A percentile compares a stretch with the other conserved stretches of the same genome.
phyloP scores from a whole-genome alignment of 2,797 vertebrate species.

The Erithacus rubecula region DNA sequence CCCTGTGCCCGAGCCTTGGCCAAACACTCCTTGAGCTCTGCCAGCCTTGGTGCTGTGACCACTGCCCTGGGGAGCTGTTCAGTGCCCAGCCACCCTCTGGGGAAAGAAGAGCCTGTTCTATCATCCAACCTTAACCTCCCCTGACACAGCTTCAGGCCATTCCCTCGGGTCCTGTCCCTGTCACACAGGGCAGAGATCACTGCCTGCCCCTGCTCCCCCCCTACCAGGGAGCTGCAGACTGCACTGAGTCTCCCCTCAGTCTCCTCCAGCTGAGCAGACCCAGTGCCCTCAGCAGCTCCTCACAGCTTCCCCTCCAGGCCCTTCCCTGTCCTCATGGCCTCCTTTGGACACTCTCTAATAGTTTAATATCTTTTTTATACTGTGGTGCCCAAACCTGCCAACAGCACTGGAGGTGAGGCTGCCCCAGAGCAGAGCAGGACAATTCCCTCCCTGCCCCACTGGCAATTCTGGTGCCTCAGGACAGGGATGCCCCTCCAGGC shows the following conservation, averaged over 20 bases:
- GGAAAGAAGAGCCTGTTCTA: background rate
- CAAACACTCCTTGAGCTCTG: background rate
- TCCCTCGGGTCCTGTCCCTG: accelerated
- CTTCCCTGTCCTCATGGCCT: background rate
- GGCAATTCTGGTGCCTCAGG: too few relatives aligned
- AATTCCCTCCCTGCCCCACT: background rate
- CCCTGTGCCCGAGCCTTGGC: accelerated
- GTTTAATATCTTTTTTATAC: accelerated
- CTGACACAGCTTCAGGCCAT: background rate
- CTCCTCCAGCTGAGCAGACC: too few relatives aligned
- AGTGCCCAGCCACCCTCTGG: background rate
- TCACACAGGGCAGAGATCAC: too few relatives aligned
- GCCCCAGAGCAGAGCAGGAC: background rate
- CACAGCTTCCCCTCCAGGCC: too few relatives aligned
- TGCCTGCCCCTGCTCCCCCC: background rate
- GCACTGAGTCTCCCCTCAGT: too few relatives aligned
- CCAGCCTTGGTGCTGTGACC: background rate
- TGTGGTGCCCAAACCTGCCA: background rate
- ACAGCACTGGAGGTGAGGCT: background rate
- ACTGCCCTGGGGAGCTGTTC: background rate
- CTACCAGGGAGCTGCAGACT: too few relatives aligned
- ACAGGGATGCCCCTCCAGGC: too few relatives aligned
- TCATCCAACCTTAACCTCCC: background rate
- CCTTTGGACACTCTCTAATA: background rate
- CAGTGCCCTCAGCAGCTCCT: too few relatives aligned